Base-by-base conservation (phyloP, 2,113 vertebrate genomes). In the Piaya cayana region DNA sequence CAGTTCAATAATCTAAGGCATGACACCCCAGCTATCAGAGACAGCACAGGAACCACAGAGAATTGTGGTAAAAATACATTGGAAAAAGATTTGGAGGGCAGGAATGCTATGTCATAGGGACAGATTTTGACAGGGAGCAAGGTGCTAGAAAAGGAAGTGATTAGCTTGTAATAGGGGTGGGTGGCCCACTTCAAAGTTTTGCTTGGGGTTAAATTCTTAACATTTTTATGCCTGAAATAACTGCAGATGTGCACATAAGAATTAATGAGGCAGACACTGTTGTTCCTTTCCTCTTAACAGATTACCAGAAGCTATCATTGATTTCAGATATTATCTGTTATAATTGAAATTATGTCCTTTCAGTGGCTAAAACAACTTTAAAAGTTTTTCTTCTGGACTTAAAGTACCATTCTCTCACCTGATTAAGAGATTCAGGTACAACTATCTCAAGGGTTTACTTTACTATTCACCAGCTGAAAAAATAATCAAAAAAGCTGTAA, bases 311-410 rank as follows among this genome's bases (percentile, higher is more conserved):
- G 88, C 78, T 89, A 64, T 39, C 94, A 96, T 47, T 91, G 89
- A 95, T 95, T 85, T 71, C 81, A 96, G 62, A 94, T 92, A 88
- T 91, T 91, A 87, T 67, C 71, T 89, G 36, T 36, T 84, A 36
- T 53, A 82, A 85, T 16, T 94, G 50, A 96, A 96, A 88, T 74
- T 79, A 49, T 56, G 55, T 71, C 58, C 52, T 64, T 23, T 63
- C 6, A 5, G 49, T 8, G 29, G 72, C 34, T 80, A 52, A 82
- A 58, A 21, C 52, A 50, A 22, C 43, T 79, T 91, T 60, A 6
- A 12, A 91, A 87, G 42, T 36, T 92, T 93, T 90, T 68, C 49
- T 90, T 86, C 63, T 7, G 36, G 70, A 74, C 30, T 50, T 77
- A 47, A 89, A 76, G 29, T 43, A 23, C 14, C 42, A 6, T 58